Evolutionary conservation across 2,888 invertebrate genomes (phyloP), one percentile per base, ranked within the genome.

Genomic region (Thereva unica): DNA sequence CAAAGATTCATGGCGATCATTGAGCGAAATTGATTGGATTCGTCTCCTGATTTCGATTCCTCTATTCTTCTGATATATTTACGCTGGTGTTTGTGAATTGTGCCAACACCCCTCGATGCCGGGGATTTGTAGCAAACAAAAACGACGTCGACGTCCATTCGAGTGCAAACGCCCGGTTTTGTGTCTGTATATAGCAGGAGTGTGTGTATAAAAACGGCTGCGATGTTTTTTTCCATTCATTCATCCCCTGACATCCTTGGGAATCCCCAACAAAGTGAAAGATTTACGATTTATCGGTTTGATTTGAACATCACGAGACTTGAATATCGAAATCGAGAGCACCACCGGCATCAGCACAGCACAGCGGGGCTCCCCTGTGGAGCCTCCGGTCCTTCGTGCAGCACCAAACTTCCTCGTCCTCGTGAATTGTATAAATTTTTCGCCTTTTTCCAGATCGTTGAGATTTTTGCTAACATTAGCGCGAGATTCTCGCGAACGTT

Each of bases 211-310:
- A 47, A 37, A 57, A 45, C 38, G 35, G 68, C 68, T 68, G 69
- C 67, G 64, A 66, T 71, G 61, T 67, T 55, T 7, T 61, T 10
- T 7, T 66, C 42, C 65, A 67, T 47, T 57, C 68, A 56, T 64
- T 64, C 53, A 63, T 56, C 66, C 67, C 23, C 52, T 63, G 66
- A 12, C 50, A 50, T 41, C 45, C 38, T 35, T 67, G 59, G 47
- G 67, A 70, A 71, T 59, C 70, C 68, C 69, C 67, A 68, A 67
- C 65, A 72, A 72, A 72, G 71, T 72, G 72, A 72, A 72, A 72
- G 71, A 72, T 72, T 72, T 72, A 72, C 72, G 71, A 72, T 71
- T 72, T 72, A 72, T 72, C 71, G 71, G 71, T 72, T 72, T 72
- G 71, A 72, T 72, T 72, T 70, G 71, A 72, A 69, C 71, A 72